Base-by-base conservation (phyloP, 2,888 invertebrate species). In the Microplitis deprimator region DNA sequence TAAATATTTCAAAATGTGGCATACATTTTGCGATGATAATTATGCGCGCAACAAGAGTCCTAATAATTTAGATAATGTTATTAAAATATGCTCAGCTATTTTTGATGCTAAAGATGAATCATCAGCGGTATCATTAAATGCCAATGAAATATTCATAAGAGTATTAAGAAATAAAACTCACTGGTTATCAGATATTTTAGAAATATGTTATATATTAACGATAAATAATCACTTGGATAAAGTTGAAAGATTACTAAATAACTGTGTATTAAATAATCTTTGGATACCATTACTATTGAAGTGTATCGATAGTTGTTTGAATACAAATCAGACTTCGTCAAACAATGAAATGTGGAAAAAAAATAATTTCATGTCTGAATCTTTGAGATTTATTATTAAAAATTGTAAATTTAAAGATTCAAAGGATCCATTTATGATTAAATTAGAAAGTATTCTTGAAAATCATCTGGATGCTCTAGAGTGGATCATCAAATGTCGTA, bases 171-270 rank as follows among this genome's bases (percentile, higher is more conserved):
- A 76, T 17, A 81, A 82, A 74, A 77, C 77, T 10, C 89, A 88
- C 79, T 89, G 89, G 89, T 65, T 89, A 16, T 77, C 77, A 61
- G 89, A 89, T 81, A 84, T 89, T 76, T 79, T 89, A 88, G 84
- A 87, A 61, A 80, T 89, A 59, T 88, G 86, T 79, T 81, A 82
- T 74, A 80, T 79, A 7, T 81, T 88, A 29, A 59, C 84, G n/a
- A 80, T 82, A 2, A 83, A 83, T 77, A 80, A 78, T 59, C 81
- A 81, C 7, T 83, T 83, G 16, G 79, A 83, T 16, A 77, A 83
- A 20, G 84, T 86, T 20, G 81, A 82, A 13, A 81, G 76, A 68
- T 81, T 87, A 67, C 77, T 89, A 6, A 82, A 82, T 0, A 84
- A 79, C 61, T 73, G 83, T 13, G 67, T 83, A 64, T 77, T 89